These are phyloP conservation scores for Drosophila quadrilineata DNA, from an alignment of 1,140 invertebrate genomes.

Conservation along the genomic window DNA sequence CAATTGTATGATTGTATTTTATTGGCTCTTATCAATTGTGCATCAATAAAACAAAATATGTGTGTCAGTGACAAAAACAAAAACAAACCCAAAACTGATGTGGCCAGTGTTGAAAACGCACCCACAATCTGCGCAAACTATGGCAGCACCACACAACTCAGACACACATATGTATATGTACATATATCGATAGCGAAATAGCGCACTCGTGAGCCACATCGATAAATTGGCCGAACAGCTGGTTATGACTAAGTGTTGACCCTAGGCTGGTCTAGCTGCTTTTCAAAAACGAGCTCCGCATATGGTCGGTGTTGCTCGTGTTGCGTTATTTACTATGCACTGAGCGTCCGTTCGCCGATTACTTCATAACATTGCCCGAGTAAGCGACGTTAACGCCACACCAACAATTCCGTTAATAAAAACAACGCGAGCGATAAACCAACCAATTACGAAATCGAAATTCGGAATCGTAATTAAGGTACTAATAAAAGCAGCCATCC, in stretches of 20 bases:
- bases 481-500: no score
- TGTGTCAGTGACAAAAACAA: constrained; percentile 28
- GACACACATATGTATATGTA: no score
- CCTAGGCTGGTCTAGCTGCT: constrained; percentile 30
- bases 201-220: no score
- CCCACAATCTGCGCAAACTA: background rate
- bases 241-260: constrained; percentile 28
- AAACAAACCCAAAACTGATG: constrained; percentile 32
- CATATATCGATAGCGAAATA: constrained; percentile 8
- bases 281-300: constrained; percentile 30
- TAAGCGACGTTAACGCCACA: background rate
- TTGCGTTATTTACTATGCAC: constrained; percentile 37
- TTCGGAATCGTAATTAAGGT: no score
- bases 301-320: background rate
- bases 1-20: constrained; percentile 8
- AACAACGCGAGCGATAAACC: constrained; percentile 1
- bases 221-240: constrained; percentile 20
- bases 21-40: constrained; percentile 37
- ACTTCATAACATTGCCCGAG: constrained; percentile 13
- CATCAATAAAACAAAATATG: constrained; percentile 43
- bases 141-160: background rate
- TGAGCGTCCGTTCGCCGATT: constrained; percentile 26
- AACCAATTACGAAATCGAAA: constrained; percentile 18
- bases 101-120: constrained; percentile 23
- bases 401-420: background rate